Base-by-base conservation (phyloP, 2,888 invertebrate genomes). In the Physocephala rufipes region DNA sequence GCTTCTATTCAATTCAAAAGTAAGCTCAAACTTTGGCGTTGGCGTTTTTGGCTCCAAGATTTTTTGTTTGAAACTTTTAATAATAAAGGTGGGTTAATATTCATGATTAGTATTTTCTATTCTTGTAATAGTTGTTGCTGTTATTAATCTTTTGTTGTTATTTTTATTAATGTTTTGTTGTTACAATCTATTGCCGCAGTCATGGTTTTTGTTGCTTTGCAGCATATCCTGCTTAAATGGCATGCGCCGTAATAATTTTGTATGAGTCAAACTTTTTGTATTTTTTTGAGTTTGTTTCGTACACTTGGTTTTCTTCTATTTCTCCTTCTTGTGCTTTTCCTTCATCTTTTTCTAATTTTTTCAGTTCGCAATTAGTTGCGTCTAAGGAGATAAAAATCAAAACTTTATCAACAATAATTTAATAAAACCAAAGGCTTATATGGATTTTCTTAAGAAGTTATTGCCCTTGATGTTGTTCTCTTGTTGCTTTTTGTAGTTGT, bases 381-480 rank as follows among this genome's bases (percentile, higher is more conserved):
- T n/a, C 12, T 21, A 21, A n/a, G 21, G 3, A 9, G 7, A 53
- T 12, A 2, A 58, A 58, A 15, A 28, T 28, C 7, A 24, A 15
- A 58, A 26, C 1, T 15, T 1, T 47, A 45, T 4, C 21, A 63
- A 30, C 2, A 36, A 36, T 16, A 62, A 36, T 30, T 30, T 15
- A 19, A 62, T 15, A 66, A 24, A 58, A 24, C 45, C 26, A 24
- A 43, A 28, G 13, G 30, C 43, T 28, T 15, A n/a, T 13, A 61
- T 49, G 19, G 26, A 21, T 45, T n/a, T 45, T 58, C 12, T 43
- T n/a, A 16, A 45, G 43, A 43, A 61, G 64, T 65, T 67, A 67
- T 16, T 67, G 55, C 51, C n/a, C 24, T 63, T 26, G 59, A 30
- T 2, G 2, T 47, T 15, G 43, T 49, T 45, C 55, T 61, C 24